A percentile compares a stretch with the other conserved stretches of the same genome.
Conservation (phyloP, 2,888 invertebrate genomes). For the Polylopha cassiicola region DNA sequence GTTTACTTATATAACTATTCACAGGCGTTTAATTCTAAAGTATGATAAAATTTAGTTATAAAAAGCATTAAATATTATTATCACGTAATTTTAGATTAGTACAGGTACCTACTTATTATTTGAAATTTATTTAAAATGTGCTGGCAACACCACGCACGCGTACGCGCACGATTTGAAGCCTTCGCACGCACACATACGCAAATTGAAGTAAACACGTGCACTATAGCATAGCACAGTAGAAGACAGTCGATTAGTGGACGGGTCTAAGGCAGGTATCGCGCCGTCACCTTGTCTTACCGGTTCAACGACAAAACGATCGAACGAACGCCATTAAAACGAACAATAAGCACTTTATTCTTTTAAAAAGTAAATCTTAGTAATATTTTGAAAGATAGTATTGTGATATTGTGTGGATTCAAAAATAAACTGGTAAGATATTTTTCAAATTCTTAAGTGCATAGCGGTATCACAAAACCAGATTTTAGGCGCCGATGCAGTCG, state of each 20-base stretch:
- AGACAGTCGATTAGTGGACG: constrained; percentile 53
- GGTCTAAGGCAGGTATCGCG: constrained; percentile 56
- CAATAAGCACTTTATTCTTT: no score
- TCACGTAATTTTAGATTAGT: no score
- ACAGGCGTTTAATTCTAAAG: no score
- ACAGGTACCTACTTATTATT: no score
- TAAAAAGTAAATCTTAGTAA: constrained; percentile 29
- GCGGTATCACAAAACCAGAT: constrained; percentile 62
- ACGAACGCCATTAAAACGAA: constrained; percentile 61
- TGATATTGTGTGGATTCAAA: constrained; percentile 27
- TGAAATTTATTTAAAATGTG: neutral
- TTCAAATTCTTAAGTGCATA: constrained; percentile 43
- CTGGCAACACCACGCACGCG: constrained; percentile 42
- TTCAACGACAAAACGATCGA: constrained; percentile 70
- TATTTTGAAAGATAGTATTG: constrained; percentile 25
- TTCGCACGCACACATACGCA: constrained; percentile 42
- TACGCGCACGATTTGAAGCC: constrained; percentile 46
- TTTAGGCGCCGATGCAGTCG: constrained; percentile 34
- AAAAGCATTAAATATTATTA: no score
- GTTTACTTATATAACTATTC: no score
- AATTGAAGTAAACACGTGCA: constrained; percentile 41
- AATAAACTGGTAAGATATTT: constrained; percentile 17
- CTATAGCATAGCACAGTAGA: constrained; percentile 31
- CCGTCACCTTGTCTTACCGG: constrained; percentile 50
- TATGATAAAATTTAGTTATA: no score